phyloP scores from a whole-genome alignment of 2,797 vertebrate genomes.

The Sebastes nivosus region DNA sequence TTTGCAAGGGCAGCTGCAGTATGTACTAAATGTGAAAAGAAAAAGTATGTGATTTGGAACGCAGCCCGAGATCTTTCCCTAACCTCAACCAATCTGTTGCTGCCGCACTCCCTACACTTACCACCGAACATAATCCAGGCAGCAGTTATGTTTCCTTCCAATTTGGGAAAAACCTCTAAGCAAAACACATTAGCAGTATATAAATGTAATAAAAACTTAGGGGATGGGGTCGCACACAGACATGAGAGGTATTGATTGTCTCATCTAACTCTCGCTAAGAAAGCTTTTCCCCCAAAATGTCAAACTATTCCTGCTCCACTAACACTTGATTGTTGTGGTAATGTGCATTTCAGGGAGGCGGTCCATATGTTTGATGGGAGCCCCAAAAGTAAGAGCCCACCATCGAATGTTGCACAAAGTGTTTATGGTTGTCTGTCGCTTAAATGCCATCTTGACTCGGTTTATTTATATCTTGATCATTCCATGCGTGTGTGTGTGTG shows the following conservation, averaged over 20 bases:
- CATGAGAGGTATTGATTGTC: background rate
- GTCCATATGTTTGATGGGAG: slow-evolving; percentile 20
- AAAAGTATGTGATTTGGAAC: no score
- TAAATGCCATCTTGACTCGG: slow-evolving; percentile 67
- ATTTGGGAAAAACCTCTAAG: background rate
- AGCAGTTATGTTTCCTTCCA: background rate
- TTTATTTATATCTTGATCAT: slow-evolving; percentile 77
- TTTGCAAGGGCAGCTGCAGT: no score
- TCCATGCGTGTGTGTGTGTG: slow-evolving; percentile 32
- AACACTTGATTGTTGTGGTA: background rate
- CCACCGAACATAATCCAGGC: background rate
- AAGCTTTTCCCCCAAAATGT: background rate
- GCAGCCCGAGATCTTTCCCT: background rate
- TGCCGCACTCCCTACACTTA: background rate
- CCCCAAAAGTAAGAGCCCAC: slow-evolving; percentile 16
- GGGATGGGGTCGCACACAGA: background rate
- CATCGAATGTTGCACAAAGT: slow-evolving; percentile 32
- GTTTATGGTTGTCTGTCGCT: slow-evolving; percentile 67
- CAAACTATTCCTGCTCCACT: background rate
- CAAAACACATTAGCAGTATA: background rate
- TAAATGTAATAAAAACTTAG: background rate
- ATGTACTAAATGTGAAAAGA: no score
- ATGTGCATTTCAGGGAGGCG: background rate
- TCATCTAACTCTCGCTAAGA: background rate
- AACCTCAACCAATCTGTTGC: background rate